These are phyloP conservation scores for Petrocephalus sullivani DNA, from an alignment of 2,797 vertebrate species.

Conservation along the genomic window DNA sequence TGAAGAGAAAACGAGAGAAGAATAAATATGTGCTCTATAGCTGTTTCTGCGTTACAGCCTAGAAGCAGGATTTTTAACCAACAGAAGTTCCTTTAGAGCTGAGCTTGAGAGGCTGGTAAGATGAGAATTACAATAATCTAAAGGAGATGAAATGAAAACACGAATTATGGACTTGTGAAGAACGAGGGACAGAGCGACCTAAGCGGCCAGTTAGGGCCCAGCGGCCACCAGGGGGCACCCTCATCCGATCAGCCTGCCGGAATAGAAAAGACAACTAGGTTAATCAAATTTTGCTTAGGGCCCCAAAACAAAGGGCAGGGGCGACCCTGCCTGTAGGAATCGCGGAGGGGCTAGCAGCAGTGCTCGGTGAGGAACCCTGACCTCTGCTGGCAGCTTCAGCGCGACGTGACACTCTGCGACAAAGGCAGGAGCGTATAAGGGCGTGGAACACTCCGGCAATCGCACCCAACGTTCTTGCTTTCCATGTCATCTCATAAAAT, in stretches of 20 bases:
- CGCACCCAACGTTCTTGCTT: not conserved
- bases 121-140: not conserved
- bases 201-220: not conserved
- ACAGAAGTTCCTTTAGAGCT: not conserved
- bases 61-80: not conserved
- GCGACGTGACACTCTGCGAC: not conserved
- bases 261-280: not conserved
- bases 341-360: not conserved
- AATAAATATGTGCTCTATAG: not conserved
- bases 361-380: conserved; percentile 5
- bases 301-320: not conserved
- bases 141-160: not conserved
- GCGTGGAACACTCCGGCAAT: not conserved
- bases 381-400: conserved; percentile 16
- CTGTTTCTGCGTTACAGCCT: not conserved
- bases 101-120: not conserved
- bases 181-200: not conserved
- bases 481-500: not conserved
- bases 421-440: not conserved
- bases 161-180: not conserved
- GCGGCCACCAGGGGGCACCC: not conserved
- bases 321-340: not conserved
- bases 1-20: not conserved
- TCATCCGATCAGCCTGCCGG: not conserved
- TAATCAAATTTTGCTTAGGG: not conserved